phyloP scores from a whole-genome alignment of 1,140 invertebrate genomes.

The Zaprionus tsacasi region DNA sequence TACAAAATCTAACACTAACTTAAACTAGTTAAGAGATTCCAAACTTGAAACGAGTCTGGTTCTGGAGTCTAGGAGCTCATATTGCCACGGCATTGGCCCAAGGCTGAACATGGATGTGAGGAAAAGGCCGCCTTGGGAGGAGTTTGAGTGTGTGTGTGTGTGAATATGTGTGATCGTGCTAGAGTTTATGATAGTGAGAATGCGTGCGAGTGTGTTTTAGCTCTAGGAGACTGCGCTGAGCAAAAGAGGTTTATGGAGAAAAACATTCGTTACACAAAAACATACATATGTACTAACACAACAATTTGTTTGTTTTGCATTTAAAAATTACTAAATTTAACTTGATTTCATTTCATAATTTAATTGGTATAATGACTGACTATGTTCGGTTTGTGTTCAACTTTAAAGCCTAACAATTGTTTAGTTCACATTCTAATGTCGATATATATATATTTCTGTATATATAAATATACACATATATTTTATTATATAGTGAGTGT shows the following conservation, averaged over 20 bases:
- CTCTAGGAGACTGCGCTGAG: conserved; percentile 74
- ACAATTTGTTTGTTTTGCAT: conserved; percentile 53
- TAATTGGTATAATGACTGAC: conserved; percentile 38
- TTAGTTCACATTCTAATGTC: conserved; percentile 69
- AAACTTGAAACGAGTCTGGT: conserved; percentile 31
- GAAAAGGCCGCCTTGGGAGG: conserved; percentile 61
- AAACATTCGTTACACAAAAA: conserved; percentile 47
- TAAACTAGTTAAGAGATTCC: conserved; percentile 38
- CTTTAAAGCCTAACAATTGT: conserved; percentile 76
- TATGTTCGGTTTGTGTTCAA: conserved; percentile 51
- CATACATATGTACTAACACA: conserved; percentile 62
- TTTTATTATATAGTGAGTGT: not conserved
- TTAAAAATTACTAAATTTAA: conserved; percentile 73
- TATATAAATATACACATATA: conserved; percentile 5
- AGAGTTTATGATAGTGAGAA: not conserved
- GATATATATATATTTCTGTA: not conserved
- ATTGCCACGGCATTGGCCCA: conserved; percentile 59
- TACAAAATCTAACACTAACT: conserved; percentile 75
- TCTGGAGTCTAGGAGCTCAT: conserved; percentile 71
- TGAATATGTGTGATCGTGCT: conserved; percentile 3
- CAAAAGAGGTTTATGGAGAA: conserved; percentile 62
- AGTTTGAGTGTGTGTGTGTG: conserved; percentile 4
- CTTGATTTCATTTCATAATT: conserved; percentile 46
- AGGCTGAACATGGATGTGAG: conserved; percentile 43
- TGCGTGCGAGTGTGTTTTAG: conserved; percentile 31